phyloP scores from a whole-genome alignment of 2,797 vertebrate species.

The Parotocinclus haroldoi region DNA sequence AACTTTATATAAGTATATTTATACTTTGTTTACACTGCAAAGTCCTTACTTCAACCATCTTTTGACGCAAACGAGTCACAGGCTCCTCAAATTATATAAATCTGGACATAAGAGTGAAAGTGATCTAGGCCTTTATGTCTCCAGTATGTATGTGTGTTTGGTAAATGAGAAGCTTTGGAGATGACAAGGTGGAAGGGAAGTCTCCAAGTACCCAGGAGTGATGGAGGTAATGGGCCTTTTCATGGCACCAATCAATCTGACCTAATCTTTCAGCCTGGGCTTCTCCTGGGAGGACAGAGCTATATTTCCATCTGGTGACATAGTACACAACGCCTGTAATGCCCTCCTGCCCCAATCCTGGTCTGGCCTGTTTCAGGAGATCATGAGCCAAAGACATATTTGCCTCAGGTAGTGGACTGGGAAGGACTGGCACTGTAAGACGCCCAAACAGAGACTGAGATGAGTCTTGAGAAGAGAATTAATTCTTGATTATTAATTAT shows the following conservation, averaged over 20 bases:
- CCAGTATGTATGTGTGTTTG: neutral
- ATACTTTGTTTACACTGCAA: no score
- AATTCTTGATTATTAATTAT: no score
- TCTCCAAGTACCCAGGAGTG: constrained; percentile 42
- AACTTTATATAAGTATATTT: no score
- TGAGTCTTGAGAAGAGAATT: no score
- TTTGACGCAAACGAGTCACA: no score
- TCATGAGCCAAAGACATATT: no score
- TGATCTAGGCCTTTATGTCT: neutral
- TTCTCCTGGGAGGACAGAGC: constrained; percentile 40
- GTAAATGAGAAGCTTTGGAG: constrained; percentile 28
- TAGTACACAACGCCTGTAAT: constrained; percentile 27
- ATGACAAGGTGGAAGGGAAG: constrained; percentile 10
- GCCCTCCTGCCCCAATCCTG: no score
- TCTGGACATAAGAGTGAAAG: neutral
- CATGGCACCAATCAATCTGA: constrained; percentile 56
- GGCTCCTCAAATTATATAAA: no score
- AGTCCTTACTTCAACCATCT: no score
- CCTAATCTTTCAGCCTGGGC: constrained; percentile 46
- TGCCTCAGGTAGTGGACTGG: no score
- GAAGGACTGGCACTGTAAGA: no score
- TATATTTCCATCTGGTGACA: constrained; percentile 40
- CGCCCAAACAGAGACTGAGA: no score
- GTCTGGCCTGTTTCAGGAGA: constrained; percentile 1
- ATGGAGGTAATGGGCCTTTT: constrained; percentile 61